phyloP scores from a whole-genome alignment of 2,888 invertebrate species.

The Eupithecia subfuscata region DNA sequence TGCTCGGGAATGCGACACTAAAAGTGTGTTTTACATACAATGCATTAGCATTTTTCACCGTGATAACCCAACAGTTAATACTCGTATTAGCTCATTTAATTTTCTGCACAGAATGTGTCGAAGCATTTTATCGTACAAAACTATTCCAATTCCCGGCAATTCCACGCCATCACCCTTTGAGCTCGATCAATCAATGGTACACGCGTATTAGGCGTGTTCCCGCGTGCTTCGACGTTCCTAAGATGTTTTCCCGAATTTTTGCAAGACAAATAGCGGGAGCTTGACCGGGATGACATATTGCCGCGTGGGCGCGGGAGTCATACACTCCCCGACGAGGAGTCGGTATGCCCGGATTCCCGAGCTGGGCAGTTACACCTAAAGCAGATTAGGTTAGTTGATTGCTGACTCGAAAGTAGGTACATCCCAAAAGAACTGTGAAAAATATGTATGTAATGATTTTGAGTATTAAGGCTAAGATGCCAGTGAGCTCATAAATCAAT shows the following conservation, averaged over 20 bases:
- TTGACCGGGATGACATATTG: conserved; percentile 81
- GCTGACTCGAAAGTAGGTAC: neutral
- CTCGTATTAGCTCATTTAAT: neutral
- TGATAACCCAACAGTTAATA: neutral
- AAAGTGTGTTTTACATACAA: neutral
- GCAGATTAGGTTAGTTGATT: neutral
- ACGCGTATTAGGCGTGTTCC: conserved; percentile 35
- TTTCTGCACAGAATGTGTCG: neutral
- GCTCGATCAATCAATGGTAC: conserved; percentile 45
- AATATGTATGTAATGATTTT: too few species aligned
- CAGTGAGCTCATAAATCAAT: too few species aligned
- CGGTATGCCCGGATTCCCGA: conserved; percentile 34
- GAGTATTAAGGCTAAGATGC: too few species aligned
- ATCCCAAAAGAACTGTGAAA: too few species aligned
- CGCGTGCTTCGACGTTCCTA: conserved; percentile 67
- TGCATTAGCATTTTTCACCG: neutral
- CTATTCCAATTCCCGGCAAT: conserved; percentile 28
- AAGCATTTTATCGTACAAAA: conserved; percentile 16
- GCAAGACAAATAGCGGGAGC: conserved; percentile 78
- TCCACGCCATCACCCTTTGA: conserved; percentile 36
- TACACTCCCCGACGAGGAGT: conserved; percentile 70
- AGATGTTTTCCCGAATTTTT: conserved; percentile 76
- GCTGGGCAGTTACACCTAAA: neutral
- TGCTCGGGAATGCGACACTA: neutral
- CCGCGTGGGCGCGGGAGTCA: conserved; percentile 52